Evolutionary conservation across 2,113 vertebrate genomes (phyloP), one percentile per base, ranked within the genome.

Genomic region (Heterotis niloticus): DNA sequence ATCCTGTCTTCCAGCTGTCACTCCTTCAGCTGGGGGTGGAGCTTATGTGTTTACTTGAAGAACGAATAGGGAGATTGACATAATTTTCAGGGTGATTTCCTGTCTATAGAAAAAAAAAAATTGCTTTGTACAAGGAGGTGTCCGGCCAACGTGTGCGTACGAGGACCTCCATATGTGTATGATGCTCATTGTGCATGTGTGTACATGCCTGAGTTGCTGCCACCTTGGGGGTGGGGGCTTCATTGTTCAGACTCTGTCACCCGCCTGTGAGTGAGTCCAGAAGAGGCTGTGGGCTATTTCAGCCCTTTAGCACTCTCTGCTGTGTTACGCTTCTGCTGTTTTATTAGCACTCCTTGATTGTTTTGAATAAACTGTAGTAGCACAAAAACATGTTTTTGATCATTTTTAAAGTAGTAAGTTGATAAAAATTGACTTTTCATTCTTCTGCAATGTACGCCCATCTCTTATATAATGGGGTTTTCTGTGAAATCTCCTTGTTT

Each of bases 1-100:
- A 52, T 66, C 52, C 90, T 86, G 86, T 87, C 87, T 90, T 85
- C 87, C 87, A 88, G 87, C 84, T 90, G 89, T 91, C 90, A 90
- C 85, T 89, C 85, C 89, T 85, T 83, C 88, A 90, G 87, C 87
- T 87, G 89, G 90, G 76, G 65, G 65, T 56, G 76, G 76, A 34
- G 76, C 65, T n/a, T 54, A n/a, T 57, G 18, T 12, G 28, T 64
- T 11, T 56, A 51, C 10, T 54, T 54, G 65, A 26, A 26, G 74
- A 26, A 24, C 57, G 56, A 26, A n/a, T 11, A 11, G 57, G 59
- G 57, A 65, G 76, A 64, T 51, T 57, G 69, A 72, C 51, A 57
- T 74, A 52, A 44, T 74, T 18, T 74, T 54, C 24, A 26, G 56
- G n/a, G 56, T 28, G 51, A 26, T 52, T 59, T 7, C 20, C 14